Base-by-base conservation (phyloP, 1,140 invertebrate species). In the Calephelis virginiensis region DNA sequence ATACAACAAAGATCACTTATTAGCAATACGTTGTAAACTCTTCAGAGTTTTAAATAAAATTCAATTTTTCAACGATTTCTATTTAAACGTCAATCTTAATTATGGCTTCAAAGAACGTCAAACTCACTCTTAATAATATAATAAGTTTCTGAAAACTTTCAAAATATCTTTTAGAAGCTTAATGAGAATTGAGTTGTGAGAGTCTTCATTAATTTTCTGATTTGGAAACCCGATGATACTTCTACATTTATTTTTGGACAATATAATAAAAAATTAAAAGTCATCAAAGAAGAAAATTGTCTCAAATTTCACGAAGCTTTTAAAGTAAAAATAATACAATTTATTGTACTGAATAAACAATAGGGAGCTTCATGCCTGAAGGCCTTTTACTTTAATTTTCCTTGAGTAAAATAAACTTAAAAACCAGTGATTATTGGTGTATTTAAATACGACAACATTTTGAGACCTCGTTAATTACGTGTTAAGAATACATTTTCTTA, bases 131-230 rank as follows among this genome's bases (percentile, higher is more conserved):
- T 53, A 53, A 53, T 53, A 56, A 53, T 53, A 56, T 56, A 56
- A 56, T 56, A 56, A 56, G 50, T 56, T 56, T 56, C 50, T 17
- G 50, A 56, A 56, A 56, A 56, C 50, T 56, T 56, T 56, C 50
- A 56, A 56, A 56, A 56, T 56, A 56, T 56, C 14, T 56, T 56
- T 56, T 56, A 28, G 50, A 56, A 56, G 50, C 50, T 56, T 56
- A 56, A 56, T 56, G 50, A 56, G 28, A 56, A 56, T 56, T 56
- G 50, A 56, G 50, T 56, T 28, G 50, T 28, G 50, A 17, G 50
- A 37, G 50, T 56, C 50, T 56, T 56, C 14, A 56, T 56, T 56
- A 56, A 56, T 56, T 56, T 56, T 17, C 2, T 56, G 50, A 56
- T 53, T 53, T 9, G 13, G 17, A 53, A 53, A 28, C 49, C 14